Evolutionary conservation across 2,888 invertebrate genomes (phyloP).

Genomic region (Diabrotica balteata): DNA sequence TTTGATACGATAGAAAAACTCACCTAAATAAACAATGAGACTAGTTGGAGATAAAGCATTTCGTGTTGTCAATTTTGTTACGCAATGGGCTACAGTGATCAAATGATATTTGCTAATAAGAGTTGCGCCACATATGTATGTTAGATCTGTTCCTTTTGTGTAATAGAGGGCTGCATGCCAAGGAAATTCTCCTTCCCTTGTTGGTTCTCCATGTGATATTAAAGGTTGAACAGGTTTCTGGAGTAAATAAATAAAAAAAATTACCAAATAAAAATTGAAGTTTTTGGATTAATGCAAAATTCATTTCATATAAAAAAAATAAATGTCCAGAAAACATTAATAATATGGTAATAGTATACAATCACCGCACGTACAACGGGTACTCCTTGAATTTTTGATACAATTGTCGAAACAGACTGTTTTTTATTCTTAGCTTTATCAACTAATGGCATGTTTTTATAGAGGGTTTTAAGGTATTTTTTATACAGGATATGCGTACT

Average conservation of each 20-base stretch:
- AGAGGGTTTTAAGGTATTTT: no score
- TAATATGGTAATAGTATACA: constrained; percentile 62
- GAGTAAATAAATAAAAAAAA: no score
- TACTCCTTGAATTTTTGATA: no score
- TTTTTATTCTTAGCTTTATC: no score
- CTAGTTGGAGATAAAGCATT: constrained; percentile 45
- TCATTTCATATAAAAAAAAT: no score
- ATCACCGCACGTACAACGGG: no score
- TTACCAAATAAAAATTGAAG: no score
- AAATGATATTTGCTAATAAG: constrained; percentile 50
- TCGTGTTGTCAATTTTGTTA: constrained; percentile 46
- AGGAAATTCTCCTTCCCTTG: constrained; percentile 70
- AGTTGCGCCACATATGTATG: constrained; percentile 56
- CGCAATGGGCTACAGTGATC: constrained; percentile 40
- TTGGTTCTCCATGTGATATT: constrained; percentile 48
- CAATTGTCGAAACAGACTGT: no score
- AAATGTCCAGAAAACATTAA: constrained; percentile 40
- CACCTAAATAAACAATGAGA: constrained; percentile 41
- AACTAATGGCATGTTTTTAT: no score
- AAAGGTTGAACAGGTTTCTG: no score
- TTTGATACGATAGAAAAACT: constrained; percentile 21
- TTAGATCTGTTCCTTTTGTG: constrained; percentile 56
- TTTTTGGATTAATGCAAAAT: no score
- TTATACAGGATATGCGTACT: no score
- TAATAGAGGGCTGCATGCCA: constrained; percentile 74